These are phyloP conservation scores for Sebastes trivittatus DNA, from an alignment of 2,797 vertebrate genomes.

Conservation along the genomic window DNA sequence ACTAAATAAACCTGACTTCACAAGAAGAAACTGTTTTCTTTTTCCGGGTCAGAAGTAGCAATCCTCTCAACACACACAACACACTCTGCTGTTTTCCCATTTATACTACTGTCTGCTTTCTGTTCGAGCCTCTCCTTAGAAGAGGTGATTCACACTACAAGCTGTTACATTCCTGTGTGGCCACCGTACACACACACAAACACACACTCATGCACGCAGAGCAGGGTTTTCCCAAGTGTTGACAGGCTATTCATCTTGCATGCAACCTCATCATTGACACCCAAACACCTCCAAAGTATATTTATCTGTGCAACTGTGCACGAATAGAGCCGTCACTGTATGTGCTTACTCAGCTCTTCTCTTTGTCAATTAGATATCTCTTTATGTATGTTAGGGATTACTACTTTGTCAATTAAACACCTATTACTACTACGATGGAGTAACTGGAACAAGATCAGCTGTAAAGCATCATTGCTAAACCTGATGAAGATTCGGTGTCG, in stretches of 20 bases:
- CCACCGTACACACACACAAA: not conserved
- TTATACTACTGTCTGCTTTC: not conserved
- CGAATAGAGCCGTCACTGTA: not conserved
- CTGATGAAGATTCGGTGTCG: not conserved
- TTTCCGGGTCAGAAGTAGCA: not conserved
- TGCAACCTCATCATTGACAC: slow-evolving; percentile 31
- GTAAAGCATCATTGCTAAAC: slow-evolving; percentile 3
- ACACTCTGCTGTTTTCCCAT: slow-evolving; percentile 9
- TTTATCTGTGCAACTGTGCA: slow-evolving; percentile 7
- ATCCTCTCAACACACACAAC: not conserved
- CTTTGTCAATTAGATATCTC: not conserved
- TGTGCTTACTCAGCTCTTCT: not conserved
- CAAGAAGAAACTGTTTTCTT: not conserved
- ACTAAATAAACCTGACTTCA: not conserved
- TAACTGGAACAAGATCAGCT: slow-evolving; percentile 14
- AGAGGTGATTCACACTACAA: slow-evolving; percentile 36
- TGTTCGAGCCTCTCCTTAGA: slow-evolving; percentile 25
- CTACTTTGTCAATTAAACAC: not conserved
- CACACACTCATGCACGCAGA: not conserved
- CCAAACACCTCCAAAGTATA: slow-evolving; percentile 26
- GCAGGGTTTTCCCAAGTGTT: slow-evolving; percentile 24
- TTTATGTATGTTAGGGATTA: not conserved
- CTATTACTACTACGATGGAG: not conserved
- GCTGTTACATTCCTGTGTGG: slow-evolving; percentile 46
- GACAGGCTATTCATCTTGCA: slow-evolving; percentile 46